Base-by-base conservation (phyloP, 2,797 vertebrate species). In the Antrozous pallidus region DNA sequence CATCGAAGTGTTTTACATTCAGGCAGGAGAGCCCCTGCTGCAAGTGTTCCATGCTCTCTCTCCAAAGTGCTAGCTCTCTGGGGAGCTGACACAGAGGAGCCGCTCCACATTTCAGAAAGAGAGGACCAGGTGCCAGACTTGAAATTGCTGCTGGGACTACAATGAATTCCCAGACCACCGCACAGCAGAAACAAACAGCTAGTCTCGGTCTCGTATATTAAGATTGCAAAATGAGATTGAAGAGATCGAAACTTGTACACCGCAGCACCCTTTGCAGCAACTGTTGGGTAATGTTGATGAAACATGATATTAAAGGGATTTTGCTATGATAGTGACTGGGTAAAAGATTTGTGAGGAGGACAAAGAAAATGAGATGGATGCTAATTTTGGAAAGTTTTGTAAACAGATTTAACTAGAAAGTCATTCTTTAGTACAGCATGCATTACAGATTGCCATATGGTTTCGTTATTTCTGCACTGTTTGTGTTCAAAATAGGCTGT, bases 111-210 rank as follows among this genome's bases (percentile, higher is more conserved):
- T 95, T 87, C n/a, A 47, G 74, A 93, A 74, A 88, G 13, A 70
- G 70, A 90, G 36, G 16, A 20, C 77, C 75, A 79, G 75, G 74
- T 96, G 87, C 93, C 86, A 94, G 83, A 71, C 38, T 79, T 38
- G 54, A 97, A 97, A 95, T 94, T 96, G 93, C 93, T 81, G 28
- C 86, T 96, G 95, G 91, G 91, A 96, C 82, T 96, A 85, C 75
- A 95, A 54, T 87, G 78, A 96, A 96, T 71, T 94, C 94, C 95
- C 93, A 91, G 74, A 91, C 38, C 56, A 10, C 13, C 28, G 11
- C 11, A 36, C 54, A n/a, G 88, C 89, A 91, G 91, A 95, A 93
- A 63, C 84, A 69, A 96, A 74, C n/a, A 94, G 63, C 38, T 0
- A 31, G 56, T 49, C 56, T 91, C 28, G 0, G 49, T 49, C 56